phyloP scores from a whole-genome alignment of 2,888 invertebrate genomes.

The Drosophila colorata region DNA sequence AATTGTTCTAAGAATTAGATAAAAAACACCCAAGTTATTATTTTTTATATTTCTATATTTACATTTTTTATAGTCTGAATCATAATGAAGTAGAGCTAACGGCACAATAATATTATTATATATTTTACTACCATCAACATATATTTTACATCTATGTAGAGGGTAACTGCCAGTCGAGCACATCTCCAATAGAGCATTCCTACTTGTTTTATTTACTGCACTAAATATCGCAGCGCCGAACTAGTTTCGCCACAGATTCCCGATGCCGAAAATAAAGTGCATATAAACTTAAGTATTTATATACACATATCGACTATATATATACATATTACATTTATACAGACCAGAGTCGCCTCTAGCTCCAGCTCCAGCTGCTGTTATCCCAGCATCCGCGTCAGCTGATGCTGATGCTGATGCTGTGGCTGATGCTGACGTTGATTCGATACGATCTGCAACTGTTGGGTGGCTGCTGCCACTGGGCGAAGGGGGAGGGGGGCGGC shows the following conservation, averaged over 20 bases:
- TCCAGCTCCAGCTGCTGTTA: slow-evolving; percentile 40
- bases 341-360: slow-evolving; percentile 23
- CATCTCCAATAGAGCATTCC: background rate
- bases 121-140: too few species aligned
- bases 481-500: slow-evolving; percentile 11
- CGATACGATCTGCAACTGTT: slow-evolving; percentile 51
- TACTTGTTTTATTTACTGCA: slow-evolving; percentile 63
- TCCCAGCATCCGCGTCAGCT: slow-evolving; percentile 67
- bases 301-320: slow-evolving; percentile 14
- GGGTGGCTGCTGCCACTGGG: slow-evolving; percentile 19
- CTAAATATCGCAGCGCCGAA: slow-evolving; percentile 66
- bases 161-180: background rate
- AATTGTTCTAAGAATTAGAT: too few species aligned
- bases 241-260: slow-evolving; percentile 67
- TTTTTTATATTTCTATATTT: too few species aligned
- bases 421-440: slow-evolving; percentile 16
- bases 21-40: too few species aligned
- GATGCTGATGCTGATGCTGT: slow-evolving; percentile 18
- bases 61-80: too few species aligned
- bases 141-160: background rate
- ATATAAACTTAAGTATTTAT: slow-evolving; percentile 70
- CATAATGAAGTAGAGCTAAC: too few species aligned
- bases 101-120: too few species aligned
- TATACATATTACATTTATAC: background rate
- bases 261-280: slow-evolving; percentile 69